These are phyloP conservation scores for Paratilapia polleni DNA, from an alignment of 2,113 vertebrate species.

Conservation along the genomic window DNA sequence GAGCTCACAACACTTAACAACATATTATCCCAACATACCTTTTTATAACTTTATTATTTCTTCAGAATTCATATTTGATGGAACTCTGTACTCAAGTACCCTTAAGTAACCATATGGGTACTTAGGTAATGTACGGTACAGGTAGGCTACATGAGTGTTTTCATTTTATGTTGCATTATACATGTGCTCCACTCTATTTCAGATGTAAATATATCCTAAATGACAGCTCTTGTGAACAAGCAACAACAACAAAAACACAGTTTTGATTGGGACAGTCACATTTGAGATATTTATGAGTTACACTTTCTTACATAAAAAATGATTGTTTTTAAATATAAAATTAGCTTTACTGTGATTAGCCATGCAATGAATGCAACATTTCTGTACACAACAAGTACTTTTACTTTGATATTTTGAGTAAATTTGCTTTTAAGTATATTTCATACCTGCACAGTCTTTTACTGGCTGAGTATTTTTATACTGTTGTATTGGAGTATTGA, in stretches of 20 bases:
- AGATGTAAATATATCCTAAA: too few species aligned
- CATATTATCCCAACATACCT: neutral
- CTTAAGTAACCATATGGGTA: too few species aligned
- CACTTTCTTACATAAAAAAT: neutral
- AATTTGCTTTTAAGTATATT: too few species aligned
- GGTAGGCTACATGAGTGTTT: neutral
- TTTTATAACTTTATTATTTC: neutral
- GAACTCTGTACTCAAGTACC: too few species aligned
- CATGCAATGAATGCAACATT: neutral
- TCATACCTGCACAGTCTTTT: too few species aligned
- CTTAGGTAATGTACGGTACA: too few species aligned
- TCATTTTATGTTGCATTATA: neutral
- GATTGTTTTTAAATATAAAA: too few species aligned
- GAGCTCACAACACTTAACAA: neutral
- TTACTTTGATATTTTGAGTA: too few species aligned
- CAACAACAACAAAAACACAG: too few species aligned
- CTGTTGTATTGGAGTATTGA: neutral
- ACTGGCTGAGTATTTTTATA: neutral
- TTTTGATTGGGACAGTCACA: too few species aligned
- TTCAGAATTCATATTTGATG: too few species aligned
- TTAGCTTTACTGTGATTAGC: neutral
- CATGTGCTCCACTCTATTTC: neutral
- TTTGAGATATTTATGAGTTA: neutral
- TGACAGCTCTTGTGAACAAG: too few species aligned
- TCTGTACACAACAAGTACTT: neutral